These are phyloP conservation scores for Helicoverpa assulta DNA, from an alignment of 2,888 invertebrate species.

Conservation along the genomic window DNA sequence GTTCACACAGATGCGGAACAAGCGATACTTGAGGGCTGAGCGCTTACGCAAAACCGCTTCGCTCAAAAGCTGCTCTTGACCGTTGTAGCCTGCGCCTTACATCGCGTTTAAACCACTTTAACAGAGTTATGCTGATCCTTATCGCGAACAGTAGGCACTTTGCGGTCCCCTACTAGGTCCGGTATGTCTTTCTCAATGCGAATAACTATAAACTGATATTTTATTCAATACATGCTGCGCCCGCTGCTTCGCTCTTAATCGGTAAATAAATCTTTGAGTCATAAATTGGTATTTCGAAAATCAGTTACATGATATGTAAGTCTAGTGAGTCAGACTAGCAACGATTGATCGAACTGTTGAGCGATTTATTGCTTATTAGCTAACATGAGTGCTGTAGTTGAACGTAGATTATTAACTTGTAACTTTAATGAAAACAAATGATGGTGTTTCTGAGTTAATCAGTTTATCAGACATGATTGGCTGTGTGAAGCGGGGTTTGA, in stretches of 20 bases:
- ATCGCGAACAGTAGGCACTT: constrained; percentile 73
- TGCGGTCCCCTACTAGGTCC: constrained; percentile 79
- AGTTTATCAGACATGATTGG: constrained; percentile 2
- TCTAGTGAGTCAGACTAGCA: constrained; percentile 23
- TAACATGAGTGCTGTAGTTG: constrained; percentile 30
- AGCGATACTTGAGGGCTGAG: constrained; percentile 34
- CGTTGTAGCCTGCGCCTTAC: constrained; percentile 51
- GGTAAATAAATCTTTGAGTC: constrained; percentile 40
- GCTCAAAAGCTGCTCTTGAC: constrained; percentile 42
- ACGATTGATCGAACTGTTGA: constrained; percentile 33
- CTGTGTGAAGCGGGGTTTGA: neutral
- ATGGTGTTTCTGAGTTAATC: constrained; percentile 24
- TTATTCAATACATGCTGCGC: constrained; percentile 57
- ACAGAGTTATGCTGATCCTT: constrained; percentile 75
- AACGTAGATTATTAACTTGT: constrained; percentile 24
- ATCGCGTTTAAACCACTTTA: constrained; percentile 66
- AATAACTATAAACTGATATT: constrained; percentile 67
- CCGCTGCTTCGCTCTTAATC: constrained; percentile 41
- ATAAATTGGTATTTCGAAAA: constrained; percentile 50
- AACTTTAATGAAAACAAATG: constrained; percentile 31
- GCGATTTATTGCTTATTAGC: constrained; percentile 18
- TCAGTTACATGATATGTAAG: constrained; percentile 44
- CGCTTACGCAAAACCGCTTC: constrained; percentile 31
- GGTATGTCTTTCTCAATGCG: constrained; percentile 76
- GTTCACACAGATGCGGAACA: constrained; percentile 30